Percentiles rank a stretch among this genome's conserved stretches.
These are phyloP conservation scores for Diglossa cyanea DNA, from an alignment of 2,797 vertebrate genomes.

Conservation along the genomic window DNA sequence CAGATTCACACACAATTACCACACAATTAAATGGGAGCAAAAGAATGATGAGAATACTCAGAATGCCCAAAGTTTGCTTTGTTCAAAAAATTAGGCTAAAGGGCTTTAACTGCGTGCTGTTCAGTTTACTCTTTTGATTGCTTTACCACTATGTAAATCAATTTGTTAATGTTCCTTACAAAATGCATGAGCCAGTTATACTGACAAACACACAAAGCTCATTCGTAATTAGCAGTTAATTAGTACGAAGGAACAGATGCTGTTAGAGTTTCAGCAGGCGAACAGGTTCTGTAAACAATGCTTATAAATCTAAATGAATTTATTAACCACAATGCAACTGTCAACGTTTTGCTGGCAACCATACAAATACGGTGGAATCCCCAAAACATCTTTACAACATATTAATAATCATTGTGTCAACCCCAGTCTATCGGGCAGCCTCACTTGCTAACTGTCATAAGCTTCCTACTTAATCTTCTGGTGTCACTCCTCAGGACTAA, in stretches of 20 bases:
- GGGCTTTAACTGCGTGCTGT: slow-evolving; percentile 75
- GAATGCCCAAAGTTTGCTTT: slow-evolving; percentile 51
- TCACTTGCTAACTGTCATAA: slow-evolving; percentile 49
- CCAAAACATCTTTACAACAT: slow-evolving; percentile 71
- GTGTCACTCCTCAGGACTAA: neutral
- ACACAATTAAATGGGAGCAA: neutral
- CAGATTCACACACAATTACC: neutral
- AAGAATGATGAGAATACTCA: neutral
- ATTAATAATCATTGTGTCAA: slow-evolving; percentile 72
- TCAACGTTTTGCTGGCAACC: slow-evolving; percentile 79
- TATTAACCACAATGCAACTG: slow-evolving; percentile 84
- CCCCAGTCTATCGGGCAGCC: slow-evolving; percentile 32
- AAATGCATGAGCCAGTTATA: slow-evolving; percentile 84
- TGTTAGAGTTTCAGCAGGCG: slow-evolving; percentile 85
- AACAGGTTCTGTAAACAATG: slow-evolving; percentile 96
- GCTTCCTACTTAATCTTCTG: slow-evolving; percentile 37
- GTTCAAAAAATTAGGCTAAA: slow-evolving; percentile 59
- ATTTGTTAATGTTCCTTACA: slow-evolving; percentile 88
- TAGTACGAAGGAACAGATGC: slow-evolving; percentile 94
- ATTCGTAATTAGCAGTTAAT: slow-evolving; percentile 94
- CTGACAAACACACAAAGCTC: slow-evolving; percentile 86
- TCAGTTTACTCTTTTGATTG: slow-evolving; percentile 81
- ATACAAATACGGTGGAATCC: slow-evolving; percentile 77
- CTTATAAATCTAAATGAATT: slow-evolving; percentile 89
- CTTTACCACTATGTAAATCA: slow-evolving; percentile 84